A percentile compares a stretch with the other conserved stretches of the same genome.
These are phyloP conservation scores for Pachypanchax playfairii DNA, from an alignment of 2,113 vertebrate genomes.

Conservation along the genomic window DNA sequence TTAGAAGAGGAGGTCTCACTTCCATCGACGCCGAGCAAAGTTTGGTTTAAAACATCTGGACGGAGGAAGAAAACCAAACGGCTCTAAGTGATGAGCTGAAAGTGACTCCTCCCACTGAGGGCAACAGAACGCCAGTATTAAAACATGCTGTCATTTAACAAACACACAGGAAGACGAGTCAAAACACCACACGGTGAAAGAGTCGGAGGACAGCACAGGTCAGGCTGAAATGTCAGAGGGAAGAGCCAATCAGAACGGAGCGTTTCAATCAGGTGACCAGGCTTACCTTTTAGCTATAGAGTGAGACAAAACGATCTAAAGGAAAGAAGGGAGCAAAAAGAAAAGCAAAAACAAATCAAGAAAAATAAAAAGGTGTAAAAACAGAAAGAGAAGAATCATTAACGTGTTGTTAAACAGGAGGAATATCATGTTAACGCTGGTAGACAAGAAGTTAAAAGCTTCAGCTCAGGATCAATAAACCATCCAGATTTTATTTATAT, in stretches of 20 bases:
- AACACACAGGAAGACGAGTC: conserved; percentile 72
- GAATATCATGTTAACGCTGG: conserved; percentile 21
- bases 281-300: conserved; percentile 96
- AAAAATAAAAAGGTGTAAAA: conserved; percentile 74
- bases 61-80: conserved; percentile 6
- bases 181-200: conserved; percentile 12
- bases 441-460: background rate
- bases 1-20: conserved; percentile 42
- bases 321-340: conserved; percentile 56
- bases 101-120: conserved; percentile 54
- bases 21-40: conserved; percentile 27
- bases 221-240: conserved; percentile 51
- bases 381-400: conserved; percentile 64
- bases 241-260: conserved; percentile 65
- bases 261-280: conserved; percentile 67
- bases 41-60: conserved; percentile 2
- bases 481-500: background rate
- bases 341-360: conserved; percentile 78
- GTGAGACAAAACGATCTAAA: conserved; percentile 99
- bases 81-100: conserved; percentile 18
- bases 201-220: conserved; percentile 30
- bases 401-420: conserved; percentile 60
- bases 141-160: conserved; percentile 67
- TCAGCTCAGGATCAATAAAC: conserved; percentile 41
- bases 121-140: conserved; percentile 49